Conservation (phyloP, 2,113 vertebrate species). For the Pelodiscus sinensis region DNA sequence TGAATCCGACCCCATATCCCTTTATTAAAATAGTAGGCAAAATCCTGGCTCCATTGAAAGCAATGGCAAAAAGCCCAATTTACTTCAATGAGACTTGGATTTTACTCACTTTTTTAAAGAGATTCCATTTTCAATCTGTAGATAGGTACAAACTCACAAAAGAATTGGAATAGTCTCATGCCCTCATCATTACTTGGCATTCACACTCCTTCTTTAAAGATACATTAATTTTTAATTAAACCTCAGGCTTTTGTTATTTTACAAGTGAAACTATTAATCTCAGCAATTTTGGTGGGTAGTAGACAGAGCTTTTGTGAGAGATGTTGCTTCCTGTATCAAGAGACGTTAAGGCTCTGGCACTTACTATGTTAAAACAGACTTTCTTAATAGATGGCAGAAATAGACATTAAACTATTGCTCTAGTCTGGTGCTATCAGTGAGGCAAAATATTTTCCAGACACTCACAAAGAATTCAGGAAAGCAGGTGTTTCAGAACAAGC, state of each 20-base stretch:
- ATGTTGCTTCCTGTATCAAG: background rate
- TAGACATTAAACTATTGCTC: background rate
- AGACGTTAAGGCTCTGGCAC: background rate
- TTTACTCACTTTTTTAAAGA: background rate
- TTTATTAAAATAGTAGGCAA: background rate
- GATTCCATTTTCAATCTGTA: background rate
- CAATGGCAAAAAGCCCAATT: background rate
- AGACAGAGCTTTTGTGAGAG: accelerated
- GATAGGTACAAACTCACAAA: background rate
- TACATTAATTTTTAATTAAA: background rate
- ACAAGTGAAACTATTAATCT: background rate
- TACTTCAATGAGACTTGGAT: accelerated
- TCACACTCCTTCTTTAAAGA: background rate
- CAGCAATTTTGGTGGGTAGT: background rate
- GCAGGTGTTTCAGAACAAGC: background rate
- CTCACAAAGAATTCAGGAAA: background rate
- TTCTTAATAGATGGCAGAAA: background rate
- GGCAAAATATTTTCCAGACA: background rate
- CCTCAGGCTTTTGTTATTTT: background rate
- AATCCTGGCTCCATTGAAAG: background rate
- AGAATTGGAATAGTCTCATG: background rate
- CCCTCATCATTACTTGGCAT: accelerated
- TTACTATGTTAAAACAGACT: background rate
- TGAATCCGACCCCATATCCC: background rate
- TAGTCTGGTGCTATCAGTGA: background rate